Evolutionary conservation across 2,113 vertebrate genomes (phyloP), one percentile per base, ranked within the genome.

Genomic region (Gobiocypris rarus): DNA sequence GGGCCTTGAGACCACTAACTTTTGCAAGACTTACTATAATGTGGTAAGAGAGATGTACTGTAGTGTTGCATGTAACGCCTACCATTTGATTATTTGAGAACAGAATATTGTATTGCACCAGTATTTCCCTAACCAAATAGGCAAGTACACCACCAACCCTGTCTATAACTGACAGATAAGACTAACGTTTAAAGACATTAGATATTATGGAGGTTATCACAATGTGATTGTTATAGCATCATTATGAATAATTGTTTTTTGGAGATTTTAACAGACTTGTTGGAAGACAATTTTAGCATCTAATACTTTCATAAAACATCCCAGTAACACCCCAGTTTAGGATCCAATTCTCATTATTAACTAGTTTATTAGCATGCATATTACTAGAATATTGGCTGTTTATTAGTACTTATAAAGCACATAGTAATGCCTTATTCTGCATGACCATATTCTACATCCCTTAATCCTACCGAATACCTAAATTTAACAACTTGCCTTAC

Each of bases 1-100:
- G 94, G 96, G 95, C 45, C 96, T 97, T 8, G 98, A 99, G 88
- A 95, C 95, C 0, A 93, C 94, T 80, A 95, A 96, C 92, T 95
- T 97, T 91, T 98, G 95, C 91, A 99, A 98, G 93, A 97, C 97
- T 78, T 99, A 99, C 91, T 99, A 99, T 88, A 99, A 98, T 26
- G 96, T 98, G 96, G 98, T 99, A 86, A 97, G 97, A 86, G 76
- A 28, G 7, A 34, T 31, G 43, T 24, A n/a, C 70, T 59, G 34
- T 14, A 41, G n/a, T 45, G 14, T 14, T 59, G 48, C 45, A 38
- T 38, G 14, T 26, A 67, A 59, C 48, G 19, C 74, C 56, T 52
- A 4, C 15, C 22, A 26, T 22, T n/a, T 76, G 28, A 67, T 80
- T 48, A 67, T 67, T 80, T 65, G 24, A 65, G 77, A 48, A 14